Evolutionary conservation across 2,113 vertebrate species (phyloP).

Genomic region (Semnornis frantzii): DNA sequence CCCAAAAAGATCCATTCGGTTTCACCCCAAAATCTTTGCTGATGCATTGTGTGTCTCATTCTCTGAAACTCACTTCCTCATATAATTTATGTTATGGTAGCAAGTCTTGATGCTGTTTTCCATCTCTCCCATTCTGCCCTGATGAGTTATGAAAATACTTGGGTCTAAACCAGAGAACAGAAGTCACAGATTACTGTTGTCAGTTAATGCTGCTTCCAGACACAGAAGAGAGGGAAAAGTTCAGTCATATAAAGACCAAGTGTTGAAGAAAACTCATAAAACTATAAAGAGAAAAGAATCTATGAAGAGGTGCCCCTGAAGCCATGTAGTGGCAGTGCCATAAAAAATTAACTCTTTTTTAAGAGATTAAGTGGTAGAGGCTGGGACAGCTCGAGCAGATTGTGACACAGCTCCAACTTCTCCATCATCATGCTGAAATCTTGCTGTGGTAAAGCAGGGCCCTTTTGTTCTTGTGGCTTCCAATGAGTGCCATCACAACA

Average conservation of each 20-base stretch:
- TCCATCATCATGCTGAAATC: not conserved
- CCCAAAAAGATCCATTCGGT: not conserved
- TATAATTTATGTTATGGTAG: not conserved
- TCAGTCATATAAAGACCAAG: not conserved
- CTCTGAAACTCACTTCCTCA: fast-evolving
- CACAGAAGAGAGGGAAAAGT: not conserved
- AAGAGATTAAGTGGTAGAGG: not conserved
- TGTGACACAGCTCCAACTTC: fast-evolving
- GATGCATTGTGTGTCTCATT: not conserved
- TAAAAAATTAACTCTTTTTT: not conserved
- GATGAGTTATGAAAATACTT: not conserved
- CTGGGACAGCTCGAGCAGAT: not conserved
- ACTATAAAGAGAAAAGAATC: not conserved
- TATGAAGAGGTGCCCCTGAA: not conserved
- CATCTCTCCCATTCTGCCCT: not conserved
- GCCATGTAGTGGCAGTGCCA: not conserved
- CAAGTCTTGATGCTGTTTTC: not conserved
- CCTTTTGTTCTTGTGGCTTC: not conserved
- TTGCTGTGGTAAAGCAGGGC: not conserved
- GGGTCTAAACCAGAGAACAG: not conserved
- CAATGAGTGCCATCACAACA: fast-evolving
- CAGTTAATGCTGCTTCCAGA: not conserved
- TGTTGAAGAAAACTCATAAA: not conserved
- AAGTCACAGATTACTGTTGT: not conserved
- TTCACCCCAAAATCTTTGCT: not conserved